Base-by-base conservation (phyloP, 2,888 invertebrate species). In the Apodemia duryi region DNA sequence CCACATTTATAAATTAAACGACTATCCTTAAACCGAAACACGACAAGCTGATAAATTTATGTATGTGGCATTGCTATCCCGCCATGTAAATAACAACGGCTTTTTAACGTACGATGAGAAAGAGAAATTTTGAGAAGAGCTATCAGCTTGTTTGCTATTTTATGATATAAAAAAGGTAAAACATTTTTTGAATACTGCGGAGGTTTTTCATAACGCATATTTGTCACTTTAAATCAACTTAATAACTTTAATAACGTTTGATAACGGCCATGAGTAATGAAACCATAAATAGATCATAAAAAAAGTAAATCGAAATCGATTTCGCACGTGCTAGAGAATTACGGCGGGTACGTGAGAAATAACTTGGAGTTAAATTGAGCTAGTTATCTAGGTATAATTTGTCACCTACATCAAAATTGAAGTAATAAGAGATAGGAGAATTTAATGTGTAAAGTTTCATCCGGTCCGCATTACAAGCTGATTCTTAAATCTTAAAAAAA, bases 311-410 rank as follows among this genome's bases (percentile, higher is more conserved):
- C 57, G 57, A 28, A 61, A 61, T 35, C 21, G 46, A 61, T 65
- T 65, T 65, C 35, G 51, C 64, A 65, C 64, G 64, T 65, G 38
- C 61, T 21, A 65, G 32, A 61, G 61, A 51, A 61, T 61, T 49
- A 61, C 61, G 21, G 13, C 32, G 61, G 61, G 49, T 65, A 51
- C 64, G 49, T 51, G 61, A 7, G 54, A 64, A 61, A 65, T 64
- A 57, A 49, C 13, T 6, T 32, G 1, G 13, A 29, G 32, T 29
- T 57, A 29, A 57, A 57, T 57, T 28, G 57, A 32, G 32, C 28
- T 57, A 5, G 57, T 57, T 29, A 57, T 32, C 28, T 57, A 29
- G 57, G 32, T 57, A 13, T 11, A 57, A 57, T 32, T 57, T 57
- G 57, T 57, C 57, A 29, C 57, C 54, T 43, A 11, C 11, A 13